Conservation (phyloP, 2,888 invertebrate genomes). For the Cosmia pyralina region DNA sequence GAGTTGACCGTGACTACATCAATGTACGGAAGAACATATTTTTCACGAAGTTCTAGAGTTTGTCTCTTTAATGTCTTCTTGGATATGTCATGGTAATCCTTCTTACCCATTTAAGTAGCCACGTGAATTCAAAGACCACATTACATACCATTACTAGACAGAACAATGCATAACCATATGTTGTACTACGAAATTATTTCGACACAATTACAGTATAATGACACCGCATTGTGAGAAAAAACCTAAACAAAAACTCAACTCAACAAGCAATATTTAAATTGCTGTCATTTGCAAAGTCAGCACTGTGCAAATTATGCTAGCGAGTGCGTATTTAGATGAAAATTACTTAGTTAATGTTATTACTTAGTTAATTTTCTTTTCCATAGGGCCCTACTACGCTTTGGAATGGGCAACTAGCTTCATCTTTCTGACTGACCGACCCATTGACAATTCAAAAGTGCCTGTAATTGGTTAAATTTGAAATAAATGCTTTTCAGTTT, state of each 20-base stretch:
- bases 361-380: no score
- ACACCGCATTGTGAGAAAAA: constrained; percentile 51
- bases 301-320: constrained; percentile 44
- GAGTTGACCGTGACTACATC: no score
- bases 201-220: constrained; percentile 50
- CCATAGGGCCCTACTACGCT: no score
- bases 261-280: constrained; percentile 37
- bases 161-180: constrained; percentile 50
- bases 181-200: constrained; percentile 32
- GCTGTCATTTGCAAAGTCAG: constrained; percentile 52
- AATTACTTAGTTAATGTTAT: neutral
- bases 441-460: no score
- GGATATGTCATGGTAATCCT: neutral
- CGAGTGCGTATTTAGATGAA: constrained; percentile 15
- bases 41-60: no score
- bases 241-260: constrained; percentile 38
- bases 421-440: no score
- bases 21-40: neutral
- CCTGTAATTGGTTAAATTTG: no score
- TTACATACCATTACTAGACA: constrained; percentile 28
- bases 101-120: neutral
- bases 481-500: no score
- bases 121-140: constrained; percentile 28
- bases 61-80: neutral
- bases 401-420: no score